phyloP scores from a whole-genome alignment of 2,113 vertebrate species.

The Anoplopoma fimbria region DNA sequence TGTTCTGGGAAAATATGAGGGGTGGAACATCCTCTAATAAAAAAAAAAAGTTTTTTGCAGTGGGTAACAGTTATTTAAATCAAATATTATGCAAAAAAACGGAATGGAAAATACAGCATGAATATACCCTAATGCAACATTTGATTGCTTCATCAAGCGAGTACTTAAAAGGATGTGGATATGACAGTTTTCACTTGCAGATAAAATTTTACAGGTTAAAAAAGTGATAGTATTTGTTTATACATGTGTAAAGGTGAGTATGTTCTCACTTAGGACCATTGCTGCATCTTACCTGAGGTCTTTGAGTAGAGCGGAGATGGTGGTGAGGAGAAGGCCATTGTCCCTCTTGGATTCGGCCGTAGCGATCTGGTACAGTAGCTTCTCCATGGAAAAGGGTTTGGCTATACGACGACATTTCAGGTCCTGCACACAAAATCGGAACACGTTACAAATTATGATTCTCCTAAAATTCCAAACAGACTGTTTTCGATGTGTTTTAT shows the following conservation, averaged over 20 bases:
- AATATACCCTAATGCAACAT: background rate
- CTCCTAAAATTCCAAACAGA: background rate
- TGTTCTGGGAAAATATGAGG: background rate
- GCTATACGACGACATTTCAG: conserved; percentile 96
- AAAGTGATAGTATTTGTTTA: background rate
- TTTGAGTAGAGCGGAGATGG: conserved; percentile 95
- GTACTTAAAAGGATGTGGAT: too few species aligned
- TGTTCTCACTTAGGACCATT: background rate
- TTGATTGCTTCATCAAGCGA: background rate
- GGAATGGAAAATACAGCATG: background rate
- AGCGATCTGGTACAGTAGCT: conserved; percentile 98
- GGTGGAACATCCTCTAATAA: background rate
- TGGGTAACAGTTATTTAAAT: background rate
- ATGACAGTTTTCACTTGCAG: too few species aligned
- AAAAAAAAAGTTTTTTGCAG: background rate
- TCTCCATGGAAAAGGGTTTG: conserved; percentile 99
- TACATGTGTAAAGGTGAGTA: background rate
- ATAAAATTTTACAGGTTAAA: background rate
- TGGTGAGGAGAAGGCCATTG: conserved; percentile 93
- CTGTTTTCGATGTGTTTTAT: background rate
- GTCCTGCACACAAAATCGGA: conserved; percentile 84
- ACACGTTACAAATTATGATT: background rate
- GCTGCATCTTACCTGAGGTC: conserved; percentile 91
- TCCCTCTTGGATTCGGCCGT: conserved; percentile 97
- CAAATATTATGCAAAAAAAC: background rate